Percentiles rank a stretch among this genome's conserved stretches.
Evolutionary conservation across 1,140 invertebrate genomes (phyloP).

Genomic region (Hetaerina americana): DNA sequence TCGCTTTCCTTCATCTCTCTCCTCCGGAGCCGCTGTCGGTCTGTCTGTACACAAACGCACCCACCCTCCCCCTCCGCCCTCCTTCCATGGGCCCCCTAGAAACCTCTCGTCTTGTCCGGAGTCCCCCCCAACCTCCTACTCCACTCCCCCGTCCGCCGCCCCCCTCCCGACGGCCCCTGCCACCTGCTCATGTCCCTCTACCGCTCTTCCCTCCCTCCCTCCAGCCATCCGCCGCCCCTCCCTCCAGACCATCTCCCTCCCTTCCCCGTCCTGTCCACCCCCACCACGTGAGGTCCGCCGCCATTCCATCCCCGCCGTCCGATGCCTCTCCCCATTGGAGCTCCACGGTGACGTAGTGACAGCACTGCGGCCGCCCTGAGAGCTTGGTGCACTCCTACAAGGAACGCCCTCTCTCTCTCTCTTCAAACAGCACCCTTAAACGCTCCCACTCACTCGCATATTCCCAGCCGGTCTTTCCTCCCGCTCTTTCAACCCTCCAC

Average conservation of each 20-base stretch:
- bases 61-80: no score
- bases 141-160: no score
- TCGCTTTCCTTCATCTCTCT: no score
- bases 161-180: not conserved
- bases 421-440: not conserved
- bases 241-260: not conserved
- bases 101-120: no score
- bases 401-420: not conserved
- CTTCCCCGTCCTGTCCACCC: not conserved
- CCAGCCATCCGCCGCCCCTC: not conserved
- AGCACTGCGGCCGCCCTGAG: not conserved
- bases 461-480: no score
- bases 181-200: not conserved
- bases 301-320: not conserved
- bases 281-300: not conserved
- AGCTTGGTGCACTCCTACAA: not conserved
- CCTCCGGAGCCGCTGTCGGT: no score
- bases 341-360: not conserved
- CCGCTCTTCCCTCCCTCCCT: not conserved
- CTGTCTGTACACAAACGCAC: no score
- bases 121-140: no score
- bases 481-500: no score
- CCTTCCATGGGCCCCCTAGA: no score
- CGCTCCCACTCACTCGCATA: not conserved
- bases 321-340: not conserved